Base-by-base conservation (phyloP, 23 tunicate species). In the Pegea sp. region DNA sequence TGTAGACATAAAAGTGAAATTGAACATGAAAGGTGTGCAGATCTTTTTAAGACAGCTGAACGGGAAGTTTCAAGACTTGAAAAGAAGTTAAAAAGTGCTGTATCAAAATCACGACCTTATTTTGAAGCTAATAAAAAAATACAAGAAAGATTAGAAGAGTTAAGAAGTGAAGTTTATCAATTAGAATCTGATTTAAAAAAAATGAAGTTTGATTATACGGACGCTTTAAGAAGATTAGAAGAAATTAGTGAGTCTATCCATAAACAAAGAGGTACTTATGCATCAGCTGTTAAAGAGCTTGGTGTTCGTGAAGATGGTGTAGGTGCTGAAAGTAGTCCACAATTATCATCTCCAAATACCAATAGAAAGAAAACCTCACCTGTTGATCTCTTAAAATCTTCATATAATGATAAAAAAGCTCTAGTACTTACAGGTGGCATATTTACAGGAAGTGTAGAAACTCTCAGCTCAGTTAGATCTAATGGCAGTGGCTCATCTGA, bases 41-140 rank as follows among this genome's bases (percentile, higher is more conserved):
- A 81, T 21, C 42, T 44, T 1, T 81, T 81, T 46, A 81, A 81
- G 58, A 56, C 49, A 21, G 75, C 81, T 26, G 81, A 67, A 66
- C 30, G 58, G 31, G 25, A 50, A 22, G 65, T 72, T 23, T 56
- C 42, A 30, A 72, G 58, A 29, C 33, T 81, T 25, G 64, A 81
- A 26, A 53, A 34, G 32, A 70, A 65, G 6, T 54, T 70, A 25
- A 64, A 65, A 61, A 53, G 66, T 11, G 56, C 32, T 29, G 65
- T 79, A 2, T 48, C 58, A 29, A 70, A 70, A 42, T 79, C 92
- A 25, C 62, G 52, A 32, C 64, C 31, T 5, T 79, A 79, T 48
- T n/a, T n/a, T n/a, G n/a, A n/a, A n/a, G n/a, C n/a, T n/a, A n/a
- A n/a, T n/a, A n/a, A n/a, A n/a, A n/a, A n/a, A n/a, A n/a, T n/a